A percentile compares a stretch with the other conserved stretches of the same genome.
phyloP scores from a whole-genome alignment of 2,113 vertebrate genomes.

The Circaetus gallicus region DNA sequence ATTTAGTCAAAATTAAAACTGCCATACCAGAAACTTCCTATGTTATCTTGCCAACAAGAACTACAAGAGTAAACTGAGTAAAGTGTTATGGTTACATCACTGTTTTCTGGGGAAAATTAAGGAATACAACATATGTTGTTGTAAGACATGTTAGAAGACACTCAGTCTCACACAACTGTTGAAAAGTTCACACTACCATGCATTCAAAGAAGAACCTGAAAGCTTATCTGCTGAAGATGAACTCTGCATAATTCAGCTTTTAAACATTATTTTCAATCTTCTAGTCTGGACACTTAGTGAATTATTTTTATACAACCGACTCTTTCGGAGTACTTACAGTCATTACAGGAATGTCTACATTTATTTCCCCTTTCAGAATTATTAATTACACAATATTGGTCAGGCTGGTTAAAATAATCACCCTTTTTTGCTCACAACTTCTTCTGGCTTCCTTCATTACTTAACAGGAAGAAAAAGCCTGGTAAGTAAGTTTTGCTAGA shows the following conservation, averaged over 20 bases:
- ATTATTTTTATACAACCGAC: conserved; percentile 36
- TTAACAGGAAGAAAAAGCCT: not conserved
- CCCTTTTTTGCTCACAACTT: not conserved
- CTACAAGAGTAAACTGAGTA: not conserved
- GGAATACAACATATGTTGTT: not conserved
- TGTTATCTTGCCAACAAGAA: not conserved
- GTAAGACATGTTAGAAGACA: not conserved
- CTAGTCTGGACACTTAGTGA: not conserved
- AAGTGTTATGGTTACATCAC: not conserved
- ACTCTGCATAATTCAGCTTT: not conserved
- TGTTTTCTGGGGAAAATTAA: not conserved
- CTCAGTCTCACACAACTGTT: not conserved
- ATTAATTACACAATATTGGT: conserved; percentile 48
- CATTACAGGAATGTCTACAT: conserved; percentile 51
- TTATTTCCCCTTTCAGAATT: conserved; percentile 63
- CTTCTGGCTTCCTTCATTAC: not conserved
- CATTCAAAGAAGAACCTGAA: conserved; percentile 24
- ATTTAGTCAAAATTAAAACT: not conserved
- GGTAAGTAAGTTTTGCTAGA: not conserved
- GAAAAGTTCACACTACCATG: not conserved
- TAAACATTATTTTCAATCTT: conserved; percentile 14
- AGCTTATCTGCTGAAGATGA: not conserved
- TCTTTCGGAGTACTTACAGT: conserved; percentile 56
- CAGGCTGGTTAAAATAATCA: not conserved
- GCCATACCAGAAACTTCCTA: not conserved